phyloP scores from a whole-genome alignment of 2,113 vertebrate genomes.

The Sebastes schlegelii region DNA sequence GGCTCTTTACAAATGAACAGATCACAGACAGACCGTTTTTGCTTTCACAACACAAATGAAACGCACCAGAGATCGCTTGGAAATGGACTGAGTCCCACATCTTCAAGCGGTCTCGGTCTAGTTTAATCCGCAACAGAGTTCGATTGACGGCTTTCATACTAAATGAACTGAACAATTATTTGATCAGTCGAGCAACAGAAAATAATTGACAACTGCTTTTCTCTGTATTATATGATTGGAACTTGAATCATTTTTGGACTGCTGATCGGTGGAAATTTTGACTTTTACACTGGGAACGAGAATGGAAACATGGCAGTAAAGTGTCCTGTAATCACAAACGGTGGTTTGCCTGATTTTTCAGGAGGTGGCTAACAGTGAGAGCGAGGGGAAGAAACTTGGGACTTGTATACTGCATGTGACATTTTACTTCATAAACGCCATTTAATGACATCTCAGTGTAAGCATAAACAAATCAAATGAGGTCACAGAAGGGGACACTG shows the following conservation, averaged over 20 bases:
- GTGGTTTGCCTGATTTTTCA: constrained; percentile 8
- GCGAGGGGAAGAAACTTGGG: constrained; percentile 6
- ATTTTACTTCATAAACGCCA: constrained; percentile 53
- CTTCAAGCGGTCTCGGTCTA: background rate
- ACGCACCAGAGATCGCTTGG: background rate
- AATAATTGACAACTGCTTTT: background rate
- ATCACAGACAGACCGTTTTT: background rate
- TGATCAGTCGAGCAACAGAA: background rate
- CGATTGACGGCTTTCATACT: background rate
- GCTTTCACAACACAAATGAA: no score
- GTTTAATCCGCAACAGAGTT: background rate
- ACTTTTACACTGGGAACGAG: background rate
- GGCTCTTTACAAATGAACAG: background rate
- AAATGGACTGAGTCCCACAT: background rate
- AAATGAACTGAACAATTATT: background rate
- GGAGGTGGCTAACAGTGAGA: background rate
- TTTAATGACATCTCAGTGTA: constrained; percentile 44
- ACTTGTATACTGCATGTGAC: constrained; percentile 24
- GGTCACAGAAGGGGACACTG: constrained; percentile 2
- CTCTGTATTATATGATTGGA: background rate
- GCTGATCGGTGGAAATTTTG: background rate
- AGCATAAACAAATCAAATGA: constrained; percentile 44
- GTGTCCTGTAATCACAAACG: background rate
- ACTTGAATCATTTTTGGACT: background rate
- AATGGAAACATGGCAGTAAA: background rate